Conservation (phyloP, 2,797 vertebrate genomes). For the Lycodopsis pacificus region DNA sequence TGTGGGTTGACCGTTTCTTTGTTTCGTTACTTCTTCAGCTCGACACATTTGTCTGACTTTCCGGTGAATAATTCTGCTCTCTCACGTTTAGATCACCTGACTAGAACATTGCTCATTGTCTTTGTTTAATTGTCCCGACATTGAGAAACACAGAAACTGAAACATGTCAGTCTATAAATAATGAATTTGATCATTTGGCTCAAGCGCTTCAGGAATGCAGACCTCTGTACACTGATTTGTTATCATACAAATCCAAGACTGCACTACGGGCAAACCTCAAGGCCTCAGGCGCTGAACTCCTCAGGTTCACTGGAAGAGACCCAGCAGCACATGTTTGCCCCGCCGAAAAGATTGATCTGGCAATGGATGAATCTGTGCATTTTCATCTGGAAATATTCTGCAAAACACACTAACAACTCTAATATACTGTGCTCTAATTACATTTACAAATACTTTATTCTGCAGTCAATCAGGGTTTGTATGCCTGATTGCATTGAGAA, state of each 20-base stretch:
- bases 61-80: neutral
- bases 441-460: neutral
- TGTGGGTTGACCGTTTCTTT: neutral
- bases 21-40: neutral
- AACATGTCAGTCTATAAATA: neutral
- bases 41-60: neutral
- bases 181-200: neutral
- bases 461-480: neutral
- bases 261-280: neutral
- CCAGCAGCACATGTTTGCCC: neutral
- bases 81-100: neutral
- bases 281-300: neutral
- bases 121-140: neutral
- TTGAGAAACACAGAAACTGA: neutral
- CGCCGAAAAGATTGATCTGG: constrained; percentile 2
- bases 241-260: constrained; percentile 1
- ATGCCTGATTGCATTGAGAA: neutral
- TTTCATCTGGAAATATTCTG: constrained; percentile 16
- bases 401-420: neutral
- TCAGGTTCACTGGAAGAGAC: neutral
- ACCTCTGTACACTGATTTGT: neutral
- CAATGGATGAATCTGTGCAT: constrained; percentile 14
- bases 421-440: neutral
- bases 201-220: neutral
- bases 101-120: neutral